These are phyloP conservation scores for Chydorus sphaericus DNA, from an alignment of 2,888 invertebrate genomes.

Conservation along the genomic window DNA sequence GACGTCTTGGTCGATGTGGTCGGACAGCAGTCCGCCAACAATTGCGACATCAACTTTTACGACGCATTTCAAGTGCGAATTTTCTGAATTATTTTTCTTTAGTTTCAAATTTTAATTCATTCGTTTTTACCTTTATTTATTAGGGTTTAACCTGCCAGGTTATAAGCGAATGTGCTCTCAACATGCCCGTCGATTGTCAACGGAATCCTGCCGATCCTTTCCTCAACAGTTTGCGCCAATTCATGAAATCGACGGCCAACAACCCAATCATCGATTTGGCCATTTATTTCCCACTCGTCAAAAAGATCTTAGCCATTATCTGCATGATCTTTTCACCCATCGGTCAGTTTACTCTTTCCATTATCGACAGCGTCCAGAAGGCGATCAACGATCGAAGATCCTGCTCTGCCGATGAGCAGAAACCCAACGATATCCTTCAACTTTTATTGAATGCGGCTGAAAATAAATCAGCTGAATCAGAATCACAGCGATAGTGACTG, in stretches of 20 bases:
- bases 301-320: slow-evolving; percentile 20
- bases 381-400: slow-evolving; percentile 22
- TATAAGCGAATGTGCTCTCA: slow-evolving; percentile 35
- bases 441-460: slow-evolving; percentile 29
- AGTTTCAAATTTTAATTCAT: too few species aligned
- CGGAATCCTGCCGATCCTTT: slow-evolving; percentile 28
- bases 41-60: slow-evolving; percentile 28
- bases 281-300: slow-evolving; percentile 24
- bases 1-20: slow-evolving; percentile 28
- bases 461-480: neutral
- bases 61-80: slow-evolving; percentile 31
- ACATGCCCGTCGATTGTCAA: slow-evolving; percentile 30
- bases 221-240: slow-evolving; percentile 24
- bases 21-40: slow-evolving; percentile 22
- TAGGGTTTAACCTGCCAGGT: slow-evolving; percentile 35
- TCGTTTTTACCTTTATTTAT: slow-evolving; percentile 19
- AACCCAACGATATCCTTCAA: slow-evolving; percentile 28
- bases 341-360: slow-evolving; percentile 25
- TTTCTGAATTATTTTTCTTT: slow-evolving; percentile 33
- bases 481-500: neutral
- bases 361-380: slow-evolving; percentile 23
- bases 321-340: slow-evolving; percentile 23
- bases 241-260: slow-evolving; percentile 22
- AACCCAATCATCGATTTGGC: slow-evolving; percentile 23
- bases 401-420: slow-evolving; percentile 12